phyloP scores from a whole-genome alignment of 1,140 invertebrate species.

The Lepeophtheirus salmonis region DNA sequence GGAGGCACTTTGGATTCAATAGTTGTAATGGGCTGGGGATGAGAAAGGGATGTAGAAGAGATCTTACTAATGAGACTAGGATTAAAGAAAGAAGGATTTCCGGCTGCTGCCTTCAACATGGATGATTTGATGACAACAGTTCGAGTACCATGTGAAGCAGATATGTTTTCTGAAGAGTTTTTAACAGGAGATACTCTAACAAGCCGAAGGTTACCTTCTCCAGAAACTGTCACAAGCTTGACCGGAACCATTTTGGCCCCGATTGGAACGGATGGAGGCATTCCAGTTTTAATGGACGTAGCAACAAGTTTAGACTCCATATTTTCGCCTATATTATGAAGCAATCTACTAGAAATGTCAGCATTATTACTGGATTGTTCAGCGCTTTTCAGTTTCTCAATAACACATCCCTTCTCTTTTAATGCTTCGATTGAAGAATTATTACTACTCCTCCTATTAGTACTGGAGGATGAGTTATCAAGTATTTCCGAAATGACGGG shows the following conservation, averaged over 20 bases:
- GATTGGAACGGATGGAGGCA: slow-evolving; percentile 20
- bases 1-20: background rate
- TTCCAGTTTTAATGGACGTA: background rate
- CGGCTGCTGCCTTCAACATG: background rate
- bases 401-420: background rate
- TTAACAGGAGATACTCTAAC: slow-evolving; percentile 18
- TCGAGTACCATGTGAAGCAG: background rate
- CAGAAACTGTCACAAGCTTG: slow-evolving; percentile 27
- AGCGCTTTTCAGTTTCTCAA: too few species aligned
- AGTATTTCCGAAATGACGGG: background rate
- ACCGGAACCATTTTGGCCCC: slow-evolving; percentile 28
- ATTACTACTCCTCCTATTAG: slow-evolving; percentile 7
- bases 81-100: background rate
- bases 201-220: slow-evolving; percentile 5
- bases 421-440: background rate
- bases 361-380: too few species aligned
- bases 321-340: background rate
- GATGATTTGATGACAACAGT: slow-evolving; percentile 13
- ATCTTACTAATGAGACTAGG: background rate
- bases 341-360: background rate
- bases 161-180: background rate
- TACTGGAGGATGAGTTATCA: background rate
- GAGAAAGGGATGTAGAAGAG: background rate
- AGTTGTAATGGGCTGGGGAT: background rate
- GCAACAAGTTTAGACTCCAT: background rate